Evolutionary conservation across 2,797 vertebrate species (phyloP).

Genomic region (Sciurus vulgaris): DNA sequence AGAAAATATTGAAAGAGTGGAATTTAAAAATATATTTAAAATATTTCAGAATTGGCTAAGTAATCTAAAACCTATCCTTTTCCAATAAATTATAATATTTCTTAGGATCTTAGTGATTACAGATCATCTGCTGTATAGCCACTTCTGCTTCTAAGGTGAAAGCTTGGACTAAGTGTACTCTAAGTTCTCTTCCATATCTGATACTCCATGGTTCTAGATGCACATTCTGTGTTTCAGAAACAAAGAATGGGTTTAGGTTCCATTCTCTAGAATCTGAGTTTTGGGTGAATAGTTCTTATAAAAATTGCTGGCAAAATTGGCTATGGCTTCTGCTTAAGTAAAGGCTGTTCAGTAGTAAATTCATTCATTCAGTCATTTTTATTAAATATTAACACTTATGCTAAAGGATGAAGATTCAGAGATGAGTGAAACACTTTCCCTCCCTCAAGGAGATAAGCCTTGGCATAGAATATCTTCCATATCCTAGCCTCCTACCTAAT

Average conservation of each 20-base stretch:
- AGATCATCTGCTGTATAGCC: neutral
- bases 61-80: slow-evolving; percentile 44
- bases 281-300: slow-evolving; percentile 57
- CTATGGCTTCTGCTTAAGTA: slow-evolving; percentile 54
- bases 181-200: neutral
- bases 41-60: slow-evolving; percentile 38
- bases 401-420: neutral
- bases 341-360: slow-evolving; percentile 21
- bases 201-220: slow-evolving; percentile 3
- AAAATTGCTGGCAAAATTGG: slow-evolving; percentile 63
- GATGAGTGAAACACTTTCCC: neutral
- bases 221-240: too few relatives aligned
- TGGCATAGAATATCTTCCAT: slow-evolving; percentile 34
- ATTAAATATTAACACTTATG: slow-evolving; percentile 35
- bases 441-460: slow-evolving; percentile 11
- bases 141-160: neutral
- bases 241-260: neutral
- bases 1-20: slow-evolving; percentile 48
- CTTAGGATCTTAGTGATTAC: slow-evolving; percentile 38
- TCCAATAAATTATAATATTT: neutral
- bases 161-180: slow-evolving; percentile 17
- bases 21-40: neutral
- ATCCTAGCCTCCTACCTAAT: slow-evolving; percentile 16
- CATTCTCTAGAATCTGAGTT: neutral
- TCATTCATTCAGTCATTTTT: slow-evolving; percentile 45